phyloP scores from a whole-genome alignment of 2,888 invertebrate genomes.

The Lumbricus terrestris region DNA sequence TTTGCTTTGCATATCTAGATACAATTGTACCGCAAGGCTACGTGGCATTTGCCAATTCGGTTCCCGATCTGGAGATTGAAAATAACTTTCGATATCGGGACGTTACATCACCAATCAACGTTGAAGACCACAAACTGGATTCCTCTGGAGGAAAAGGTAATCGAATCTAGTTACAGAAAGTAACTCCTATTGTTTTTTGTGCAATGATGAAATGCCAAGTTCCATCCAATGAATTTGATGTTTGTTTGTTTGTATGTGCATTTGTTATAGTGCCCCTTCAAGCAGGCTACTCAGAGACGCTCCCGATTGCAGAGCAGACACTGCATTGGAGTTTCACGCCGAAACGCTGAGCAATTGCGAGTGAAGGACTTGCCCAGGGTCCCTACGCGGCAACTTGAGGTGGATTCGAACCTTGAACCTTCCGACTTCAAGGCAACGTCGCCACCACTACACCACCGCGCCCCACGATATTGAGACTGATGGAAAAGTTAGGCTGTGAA shows the following conservation, averaged over 20 bases:
- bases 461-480: too few species aligned
- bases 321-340: too few species aligned
- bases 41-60: slow-evolving; percentile 46
- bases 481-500: not conserved
- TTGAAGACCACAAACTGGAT: slow-evolving; percentile 51
- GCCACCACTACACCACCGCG: too few species aligned
- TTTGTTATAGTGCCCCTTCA: too few species aligned
- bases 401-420: too few species aligned
- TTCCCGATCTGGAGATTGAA: slow-evolving; percentile 29
- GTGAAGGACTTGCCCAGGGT: too few species aligned
- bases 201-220: not conserved
- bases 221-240: not conserved
- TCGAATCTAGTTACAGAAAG: not conserved
- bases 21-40: slow-evolving; percentile 48
- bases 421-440: too few species aligned
- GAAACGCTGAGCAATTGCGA: too few species aligned
- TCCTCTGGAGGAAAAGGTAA: slow-evolving; percentile 44
- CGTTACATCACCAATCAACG: slow-evolving; percentile 55
- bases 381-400: too few species aligned
- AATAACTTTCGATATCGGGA: slow-evolving; percentile 42
- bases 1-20: slow-evolving; percentile 30
- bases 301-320: too few species aligned
- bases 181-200: not conserved
- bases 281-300: too few species aligned
- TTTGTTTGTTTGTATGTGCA: too few species aligned